Evolutionary conservation across 1,140 invertebrate genomes (phyloP), one percentile per base, ranked within the genome.

Genomic region (Penaeus chinensis): DNA sequence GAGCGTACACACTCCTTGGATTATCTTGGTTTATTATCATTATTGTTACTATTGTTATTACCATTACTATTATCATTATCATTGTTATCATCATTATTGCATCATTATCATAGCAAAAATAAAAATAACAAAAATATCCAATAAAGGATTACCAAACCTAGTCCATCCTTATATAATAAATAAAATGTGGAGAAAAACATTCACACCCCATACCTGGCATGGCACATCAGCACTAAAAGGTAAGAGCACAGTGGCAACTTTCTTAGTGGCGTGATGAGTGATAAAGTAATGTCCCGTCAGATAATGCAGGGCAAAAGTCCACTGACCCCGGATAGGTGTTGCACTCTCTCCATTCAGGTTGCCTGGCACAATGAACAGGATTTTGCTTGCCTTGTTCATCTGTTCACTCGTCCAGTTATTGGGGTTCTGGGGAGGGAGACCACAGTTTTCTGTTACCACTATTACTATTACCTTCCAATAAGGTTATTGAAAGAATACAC

Each of bases 391-490:
- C 16, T 20, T 66, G 63, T 54, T 79, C 62, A 85, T 85, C 18
- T 80, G 76, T n/a, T 85, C 76, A 60, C 76, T 66, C 19, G 84
- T 85, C 84, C 84, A 85, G n/a, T 24, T 63, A 63, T 80, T 85
- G n/a, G 84, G 84, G 37, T 80, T 76, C 84, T 85, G 62, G 47
- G 32, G 37, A 24, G n/a, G 62, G 24, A 18, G 69, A 22, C 13
- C 11, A 71, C n/a, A 71, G 13, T 71, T 71, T 22, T 71, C 69
- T 24, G 69, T 20, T 71, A 71, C 22, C 69, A 27, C 1, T 27
- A 71, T 71, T 13, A 71, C 20, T 27, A 71, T 71, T 42, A 42
- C 37, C 7, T 42, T 8, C 7, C 4, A 3, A 2, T 42, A 42
- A 42, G 37, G 7, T 42, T 42, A 42, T 42, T 7, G 4, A 42